Percentiles rank a stretch among this genome's conserved stretches.
These are phyloP conservation scores for Brevimyrus niger DNA, from an alignment of 2,113 vertebrate species.

Conservation along the genomic window DNA sequence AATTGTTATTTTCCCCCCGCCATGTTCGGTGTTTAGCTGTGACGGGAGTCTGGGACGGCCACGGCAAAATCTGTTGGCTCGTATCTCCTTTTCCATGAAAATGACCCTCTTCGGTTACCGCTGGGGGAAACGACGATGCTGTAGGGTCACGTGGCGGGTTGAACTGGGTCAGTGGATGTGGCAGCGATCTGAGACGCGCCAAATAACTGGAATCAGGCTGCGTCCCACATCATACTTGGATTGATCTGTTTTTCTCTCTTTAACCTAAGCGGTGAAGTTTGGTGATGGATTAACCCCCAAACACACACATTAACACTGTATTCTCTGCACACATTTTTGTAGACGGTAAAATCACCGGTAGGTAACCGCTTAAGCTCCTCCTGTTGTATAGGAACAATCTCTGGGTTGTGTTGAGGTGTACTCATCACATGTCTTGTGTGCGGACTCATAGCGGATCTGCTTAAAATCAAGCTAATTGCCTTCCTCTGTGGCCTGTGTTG, in stretches of 20 bases:
- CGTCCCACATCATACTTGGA: neutral
- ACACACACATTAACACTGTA: no score
- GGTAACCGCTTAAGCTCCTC: neutral
- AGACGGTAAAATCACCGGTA: neutral
- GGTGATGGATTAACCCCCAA: neutral
- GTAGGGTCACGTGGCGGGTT: no score
- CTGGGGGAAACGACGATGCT: neutral
- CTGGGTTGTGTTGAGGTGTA: neutral
- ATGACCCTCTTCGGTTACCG: neutral
- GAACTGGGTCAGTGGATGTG: neutral
- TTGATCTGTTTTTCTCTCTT: neutral
- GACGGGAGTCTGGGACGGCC: neutral
- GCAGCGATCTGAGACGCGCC: neutral
- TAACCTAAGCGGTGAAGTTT: neutral
- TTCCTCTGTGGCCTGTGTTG: neutral
- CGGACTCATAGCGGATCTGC: neutral
- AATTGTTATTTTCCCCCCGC: neutral
- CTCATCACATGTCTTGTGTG: neutral
- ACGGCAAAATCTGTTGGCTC: neutral
- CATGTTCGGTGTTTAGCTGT: neutral
- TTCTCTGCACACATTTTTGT: neutral
- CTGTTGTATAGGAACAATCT: neutral
- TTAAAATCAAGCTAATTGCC: neutral
- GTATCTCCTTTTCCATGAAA: neutral
- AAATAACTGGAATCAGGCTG: neutral